These are phyloP conservation scores for Acanthosepion esculentum DNA, from an alignment of 2,888 invertebrate species.

Conservation along the genomic window DNA sequence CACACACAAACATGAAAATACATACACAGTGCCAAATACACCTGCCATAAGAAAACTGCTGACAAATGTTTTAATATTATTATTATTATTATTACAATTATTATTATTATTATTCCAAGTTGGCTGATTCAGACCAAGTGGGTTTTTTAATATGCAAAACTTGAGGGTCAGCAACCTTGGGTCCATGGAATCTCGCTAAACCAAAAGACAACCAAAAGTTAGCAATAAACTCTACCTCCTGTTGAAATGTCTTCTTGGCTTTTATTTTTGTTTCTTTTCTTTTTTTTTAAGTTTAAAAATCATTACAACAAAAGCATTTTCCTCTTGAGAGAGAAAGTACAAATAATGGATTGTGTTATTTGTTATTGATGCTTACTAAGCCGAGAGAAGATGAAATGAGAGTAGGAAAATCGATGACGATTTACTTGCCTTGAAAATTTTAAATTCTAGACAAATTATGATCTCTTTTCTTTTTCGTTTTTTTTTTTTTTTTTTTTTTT, in stretches of 20 bases:
- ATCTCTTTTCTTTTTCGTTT: too few relatives aligned
- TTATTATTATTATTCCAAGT: conserved; percentile 4
- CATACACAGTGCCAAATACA: not conserved
- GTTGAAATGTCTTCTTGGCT: not conserved
- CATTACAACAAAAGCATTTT: too few relatives aligned
- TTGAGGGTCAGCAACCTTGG: not conserved
- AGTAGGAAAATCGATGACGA: too few relatives aligned
- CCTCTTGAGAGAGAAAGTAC: too few relatives aligned
- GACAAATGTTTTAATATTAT: conserved; percentile 13
- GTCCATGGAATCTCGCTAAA: conserved; percentile 2
- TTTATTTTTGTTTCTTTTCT: not conserved
- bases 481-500: too few relatives aligned
- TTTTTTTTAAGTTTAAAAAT: too few relatives aligned
- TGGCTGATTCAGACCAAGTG: conserved; percentile 17
- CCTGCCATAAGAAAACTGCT: conserved; percentile 5
- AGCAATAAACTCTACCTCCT: conserved; percentile 33
- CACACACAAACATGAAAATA: not conserved
- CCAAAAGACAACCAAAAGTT: conserved; percentile 33
- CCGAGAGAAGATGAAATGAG: too few relatives aligned
- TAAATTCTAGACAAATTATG: too few relatives aligned
- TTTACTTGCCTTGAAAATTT: too few relatives aligned
- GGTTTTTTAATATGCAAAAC: not conserved
- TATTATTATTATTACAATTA: not conserved
- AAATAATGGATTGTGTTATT: too few relatives aligned
- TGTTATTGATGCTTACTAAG: too few relatives aligned